Base-by-base conservation (phyloP, 2,888 invertebrate genomes). In the Neoscelio sp. region DNA sequence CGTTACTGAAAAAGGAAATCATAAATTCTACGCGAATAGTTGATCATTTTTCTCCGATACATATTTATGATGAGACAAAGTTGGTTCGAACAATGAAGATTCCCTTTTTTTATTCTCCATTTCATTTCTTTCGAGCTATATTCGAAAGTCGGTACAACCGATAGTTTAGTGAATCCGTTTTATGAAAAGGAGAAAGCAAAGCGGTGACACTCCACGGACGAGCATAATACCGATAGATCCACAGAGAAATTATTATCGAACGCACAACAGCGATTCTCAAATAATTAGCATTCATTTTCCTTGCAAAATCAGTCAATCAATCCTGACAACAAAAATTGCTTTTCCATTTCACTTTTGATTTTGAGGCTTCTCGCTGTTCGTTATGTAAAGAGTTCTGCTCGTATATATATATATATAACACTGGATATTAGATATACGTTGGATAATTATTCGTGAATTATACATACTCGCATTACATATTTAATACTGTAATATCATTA, bases 181-280 rank as follows among this genome's bases (percentile, higher is more conserved):
- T 62, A 73, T 78, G 74, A 68, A 78, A 78, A 70, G 64, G 78
- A 70, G 78, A 78, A 78, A 78, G 78, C 54, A 48, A 52, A 54
- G 23, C 42, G 60, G 75, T 67, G 75, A 75, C 67, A 75, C 3
- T 23, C 23, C 6, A 23, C 23, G 23, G 23, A 23, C 44, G 60
- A 33, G 38, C 46, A 33, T 75, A 60, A 75, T 67, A 65, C 56
- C 67, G 74, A 74, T 74, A 65, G n/a, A n/a, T n/a, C n/a, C n/a
- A n/a, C n/a, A n/a, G 74, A 74, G 74, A 74, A 74, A 73, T 54
- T 64, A 52, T 71, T 68, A 28, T 50, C 18, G 33, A 42, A n/a
- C 35, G 30, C 52, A n/a, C n/a, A n/a, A n/a, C n/a, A 2, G 20
- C 54, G 58, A 71, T 62, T 52, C 52, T 48, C 6, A 62, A 71